Base-by-base conservation (phyloP, 2,113 vertebrate species). In the Melozone crissalis region DNA sequence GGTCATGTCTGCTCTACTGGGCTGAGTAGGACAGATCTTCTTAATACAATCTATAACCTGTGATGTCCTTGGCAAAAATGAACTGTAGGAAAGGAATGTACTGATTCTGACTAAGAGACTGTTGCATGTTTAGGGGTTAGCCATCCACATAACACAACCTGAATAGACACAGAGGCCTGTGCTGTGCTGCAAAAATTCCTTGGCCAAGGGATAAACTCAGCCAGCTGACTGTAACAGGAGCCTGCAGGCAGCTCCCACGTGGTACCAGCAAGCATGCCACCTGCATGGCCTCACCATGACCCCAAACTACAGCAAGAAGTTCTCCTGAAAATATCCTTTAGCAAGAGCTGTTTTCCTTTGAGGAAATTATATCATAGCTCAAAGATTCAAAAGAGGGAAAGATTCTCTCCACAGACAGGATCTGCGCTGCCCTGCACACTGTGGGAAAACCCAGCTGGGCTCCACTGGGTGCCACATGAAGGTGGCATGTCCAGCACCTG, bases 221-320 rank as follows among this genome's bases (percentile, higher is more conserved):
- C 1, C 44, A 84, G 30, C 7, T 43, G 14, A 49, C 37, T 13
- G 9, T 4, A 84, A 46, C 0, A 4, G 44, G 5, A 86, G 23
- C 17, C 20, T 30, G 15, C 17, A 61, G 10, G 49, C 22, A 90
- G 22, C 37, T 41, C 24, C 10, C 31, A 59, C 0, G 1, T 39
- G 16, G 11, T 54, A 33, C 26, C 0, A 0, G 31, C 28, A 16
- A 41, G 22, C 6, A 35, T 0, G 0, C 2, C 35, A 77, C 41
- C 37, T 49, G 24, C 43, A 22, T 3, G 11, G 37, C 41, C 9
- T 66, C 3, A 1, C 15, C 65, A 41, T 3, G 10, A 81, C 13
- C 28, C 62, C 30, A n/a, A 54, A 88, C 10, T 17, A 13, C 59
- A 77, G 27, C 33, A 77, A 72, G 12, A 79, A 41, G 10, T 16